Evolutionary conservation across 2,888 invertebrate species (phyloP).

Genomic region (Clitarchus hookeri): DNA sequence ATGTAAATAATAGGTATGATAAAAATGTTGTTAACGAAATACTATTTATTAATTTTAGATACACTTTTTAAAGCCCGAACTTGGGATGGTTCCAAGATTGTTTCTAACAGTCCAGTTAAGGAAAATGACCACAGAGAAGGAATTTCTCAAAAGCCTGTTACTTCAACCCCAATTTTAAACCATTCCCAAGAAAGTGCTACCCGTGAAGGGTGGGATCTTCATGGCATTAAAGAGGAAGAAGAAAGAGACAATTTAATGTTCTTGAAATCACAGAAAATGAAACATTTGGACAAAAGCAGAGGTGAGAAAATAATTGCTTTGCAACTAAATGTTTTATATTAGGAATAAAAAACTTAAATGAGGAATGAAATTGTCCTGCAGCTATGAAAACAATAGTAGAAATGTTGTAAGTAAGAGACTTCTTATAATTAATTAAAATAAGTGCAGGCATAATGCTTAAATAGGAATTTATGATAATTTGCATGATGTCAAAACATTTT

Average conservation of each 20-base stretch:
- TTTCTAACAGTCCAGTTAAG: background rate
- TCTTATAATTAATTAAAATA: too few species aligned
- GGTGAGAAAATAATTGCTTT: background rate
- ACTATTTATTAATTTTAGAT: background rate
- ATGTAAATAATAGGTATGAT: background rate
- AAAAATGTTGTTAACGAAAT: background rate
- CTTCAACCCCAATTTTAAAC: background rate
- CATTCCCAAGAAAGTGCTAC: background rate
- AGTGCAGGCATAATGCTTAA: too few species aligned
- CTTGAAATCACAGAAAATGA: background rate
- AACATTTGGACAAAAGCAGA: background rate
- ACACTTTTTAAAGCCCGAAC: background rate
- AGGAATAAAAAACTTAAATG: too few species aligned
- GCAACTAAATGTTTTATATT: too few species aligned
- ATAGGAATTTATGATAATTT: too few species aligned
- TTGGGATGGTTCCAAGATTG: conserved; percentile 7
- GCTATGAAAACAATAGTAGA: too few species aligned
- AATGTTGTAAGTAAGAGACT: too few species aligned
- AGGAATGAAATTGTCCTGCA: too few species aligned
- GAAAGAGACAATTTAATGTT: background rate
- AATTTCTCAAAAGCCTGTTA: background rate
- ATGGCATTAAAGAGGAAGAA: background rate
- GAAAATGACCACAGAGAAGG: background rate
- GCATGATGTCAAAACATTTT: too few species aligned
- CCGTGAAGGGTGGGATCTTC: background rate